Base-by-base conservation (phyloP, 1,140 invertebrate genomes). In the Thalassaphorura encarpata region DNA sequence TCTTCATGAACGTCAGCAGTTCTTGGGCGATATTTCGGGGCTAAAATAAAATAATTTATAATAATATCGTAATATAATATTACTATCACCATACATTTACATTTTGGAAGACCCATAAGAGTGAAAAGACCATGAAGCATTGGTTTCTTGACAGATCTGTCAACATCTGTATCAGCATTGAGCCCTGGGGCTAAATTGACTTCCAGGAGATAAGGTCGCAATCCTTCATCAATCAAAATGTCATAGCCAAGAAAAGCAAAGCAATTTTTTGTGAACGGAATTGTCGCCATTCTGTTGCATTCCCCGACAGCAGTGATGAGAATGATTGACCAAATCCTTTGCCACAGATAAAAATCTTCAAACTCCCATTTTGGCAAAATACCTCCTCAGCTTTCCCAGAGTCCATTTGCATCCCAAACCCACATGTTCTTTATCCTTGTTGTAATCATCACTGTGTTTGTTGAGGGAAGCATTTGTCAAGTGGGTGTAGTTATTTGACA, bases 201-300 rank as follows among this genome's bases (percentile, higher is more conserved):
- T 74, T 95, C 89, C 1, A 95, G 76, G 3, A 94, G 72, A 89
- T 89, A 94, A 0, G 89, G 89, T 52, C 87, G 87, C 23, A 93
- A 68, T 52, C 80, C 77, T 49, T 83, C 80, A 66, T 95, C 90
- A 43, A 93, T 83, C 15, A 95, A 77, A 27, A 95, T 83, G 66
- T 94, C 89, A 63, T 93, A 93, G 21, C 90, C 90, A 67, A 91
- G 92, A 68, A 92, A 86, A 68, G 93, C 89, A 68, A 92, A 93
- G 68, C 88, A 91, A 72, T 93, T 87, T 2, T 73, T 46, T 13
- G 24, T 40, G 28, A 28, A 31, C 0, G 26, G 31, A 18, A 48
- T 19, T 33, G 16, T 1, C 19, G 31, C 3, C 1, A 18, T 18
- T 27, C 18, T 51, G 21, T 18, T 42, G 19, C 48, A 51, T 36